A percentile compares a stretch with the other conserved stretches of the same genome.
Conservation (phyloP, 2,113 vertebrate genomes). For the Telmatochromis brichardi region DNA sequence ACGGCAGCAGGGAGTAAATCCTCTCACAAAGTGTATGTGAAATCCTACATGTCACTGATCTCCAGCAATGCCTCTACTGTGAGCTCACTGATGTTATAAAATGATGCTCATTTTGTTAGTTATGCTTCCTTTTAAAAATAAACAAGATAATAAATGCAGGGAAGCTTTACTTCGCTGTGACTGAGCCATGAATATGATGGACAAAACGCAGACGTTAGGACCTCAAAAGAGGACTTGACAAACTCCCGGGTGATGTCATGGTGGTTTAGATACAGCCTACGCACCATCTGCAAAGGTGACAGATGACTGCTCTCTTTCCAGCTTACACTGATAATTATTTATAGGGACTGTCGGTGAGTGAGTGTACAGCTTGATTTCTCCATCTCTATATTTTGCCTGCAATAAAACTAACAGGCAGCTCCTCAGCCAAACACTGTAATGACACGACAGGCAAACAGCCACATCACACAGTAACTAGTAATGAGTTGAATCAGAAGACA, state of each 20-base stretch:
- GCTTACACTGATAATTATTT: background rate
- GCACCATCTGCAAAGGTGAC: background rate
- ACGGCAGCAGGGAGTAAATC: background rate
- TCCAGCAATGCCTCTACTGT: background rate
- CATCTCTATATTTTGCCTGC: background rate
- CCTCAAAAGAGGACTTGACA: background rate
- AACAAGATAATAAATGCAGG: background rate
- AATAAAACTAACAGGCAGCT: background rate
- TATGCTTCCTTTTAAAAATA: background rate
- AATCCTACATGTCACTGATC: background rate
- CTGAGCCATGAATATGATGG: background rate
- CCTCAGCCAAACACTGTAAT: background rate
- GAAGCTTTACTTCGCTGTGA: background rate
- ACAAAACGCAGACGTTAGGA: background rate
- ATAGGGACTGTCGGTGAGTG: background rate
- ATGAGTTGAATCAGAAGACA: background rate
- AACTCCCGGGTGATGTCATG: background rate
- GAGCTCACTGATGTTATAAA: background rate
- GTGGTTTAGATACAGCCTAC: background rate
- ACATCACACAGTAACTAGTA: background rate
- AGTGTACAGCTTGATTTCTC: background rate
- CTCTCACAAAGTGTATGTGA: background rate
- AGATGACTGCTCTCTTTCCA: background rate
- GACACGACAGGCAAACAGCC: background rate
- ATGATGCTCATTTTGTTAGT: background rate